Evolutionary conservation across 2,888 invertebrate species (phyloP).

Genomic region (Lasioglossum lativentre): DNA sequence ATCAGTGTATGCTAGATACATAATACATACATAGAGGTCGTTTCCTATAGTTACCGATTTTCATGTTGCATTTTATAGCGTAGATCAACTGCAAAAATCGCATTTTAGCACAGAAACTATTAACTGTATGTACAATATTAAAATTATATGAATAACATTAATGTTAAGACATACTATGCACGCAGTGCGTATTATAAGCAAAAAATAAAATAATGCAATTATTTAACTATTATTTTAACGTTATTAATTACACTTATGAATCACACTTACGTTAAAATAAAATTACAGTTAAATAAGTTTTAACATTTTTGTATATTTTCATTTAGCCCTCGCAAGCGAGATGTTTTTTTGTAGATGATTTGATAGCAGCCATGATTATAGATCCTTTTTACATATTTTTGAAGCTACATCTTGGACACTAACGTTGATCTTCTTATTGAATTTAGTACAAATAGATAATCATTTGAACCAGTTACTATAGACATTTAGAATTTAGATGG

Average conservation of each 20-base stretch:
- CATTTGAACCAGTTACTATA: not conserved
- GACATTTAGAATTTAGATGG: not conserved
- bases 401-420: not conserved
- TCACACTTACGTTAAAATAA: no score
- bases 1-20: conserved; percentile 1
- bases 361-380: not conserved
- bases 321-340: no score
- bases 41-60: not conserved
- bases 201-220: not conserved
- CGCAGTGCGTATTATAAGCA: not conserved
- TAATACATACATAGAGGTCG: conserved; percentile 6
- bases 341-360: not conserved
- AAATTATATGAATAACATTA: not conserved
- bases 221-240: not conserved
- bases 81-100: not conserved
- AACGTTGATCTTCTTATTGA: not conserved
- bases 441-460: no score
- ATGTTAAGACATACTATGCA: not conserved
- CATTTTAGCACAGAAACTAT: not conserved
- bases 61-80: not conserved
- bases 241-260: no score
- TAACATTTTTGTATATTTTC: not conserved
- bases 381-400: not conserved
- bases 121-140: not conserved
- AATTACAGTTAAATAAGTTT: not conserved